Percentiles rank a stretch among this genome's conserved stretches.
These are phyloP conservation scores for Siniperca chuatsi DNA, from an alignment of 2,113 vertebrate genomes.

Conservation along the genomic window DNA sequence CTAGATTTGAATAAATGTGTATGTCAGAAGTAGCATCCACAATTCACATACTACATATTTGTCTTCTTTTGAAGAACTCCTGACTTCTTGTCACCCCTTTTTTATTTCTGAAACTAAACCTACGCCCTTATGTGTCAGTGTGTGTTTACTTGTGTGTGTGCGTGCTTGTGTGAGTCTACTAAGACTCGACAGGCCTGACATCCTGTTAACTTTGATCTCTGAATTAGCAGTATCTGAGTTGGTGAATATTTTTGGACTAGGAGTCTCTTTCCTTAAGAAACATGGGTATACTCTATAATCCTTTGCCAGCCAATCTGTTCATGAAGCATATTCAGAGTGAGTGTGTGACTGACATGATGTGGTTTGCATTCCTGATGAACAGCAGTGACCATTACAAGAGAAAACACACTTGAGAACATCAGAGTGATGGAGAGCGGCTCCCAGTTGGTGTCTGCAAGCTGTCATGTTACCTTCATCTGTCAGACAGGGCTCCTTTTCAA, in stretches of 20 bases:
- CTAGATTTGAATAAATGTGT: neutral
- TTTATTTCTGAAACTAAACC: neutral
- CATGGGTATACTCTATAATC: neutral
- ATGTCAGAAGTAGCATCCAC: neutral
- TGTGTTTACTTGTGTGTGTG: neutral
- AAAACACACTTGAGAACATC: slow-evolving; percentile 33
- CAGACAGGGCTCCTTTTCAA: slow-evolving; percentile 17
- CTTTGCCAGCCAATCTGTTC: slow-evolving; percentile 17
- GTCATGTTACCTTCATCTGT: slow-evolving; percentile 46
- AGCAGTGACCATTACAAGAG: slow-evolving; percentile 41
- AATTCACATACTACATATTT: neutral
- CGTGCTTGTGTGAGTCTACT: neutral
- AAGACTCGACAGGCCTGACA: slow-evolving; percentile 11
- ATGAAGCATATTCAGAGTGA: neutral
- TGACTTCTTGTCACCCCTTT: neutral
- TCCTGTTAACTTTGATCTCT: slow-evolving; percentile 38
- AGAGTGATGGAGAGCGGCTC: slow-evolving; percentile 34
- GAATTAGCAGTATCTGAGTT: slow-evolving; percentile 23
- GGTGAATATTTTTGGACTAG: slow-evolving; percentile 26
- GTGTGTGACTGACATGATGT: slow-evolving; percentile 6
- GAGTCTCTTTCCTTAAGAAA: slow-evolving; percentile 18
- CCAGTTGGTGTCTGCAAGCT: slow-evolving; percentile 52
- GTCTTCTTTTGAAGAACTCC: neutral
- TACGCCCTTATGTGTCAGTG: neutral
- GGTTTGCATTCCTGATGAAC: slow-evolving; percentile 46